Conservation (phyloP, 2,113 vertebrate genomes). For the Neotoma lepida region DNA sequence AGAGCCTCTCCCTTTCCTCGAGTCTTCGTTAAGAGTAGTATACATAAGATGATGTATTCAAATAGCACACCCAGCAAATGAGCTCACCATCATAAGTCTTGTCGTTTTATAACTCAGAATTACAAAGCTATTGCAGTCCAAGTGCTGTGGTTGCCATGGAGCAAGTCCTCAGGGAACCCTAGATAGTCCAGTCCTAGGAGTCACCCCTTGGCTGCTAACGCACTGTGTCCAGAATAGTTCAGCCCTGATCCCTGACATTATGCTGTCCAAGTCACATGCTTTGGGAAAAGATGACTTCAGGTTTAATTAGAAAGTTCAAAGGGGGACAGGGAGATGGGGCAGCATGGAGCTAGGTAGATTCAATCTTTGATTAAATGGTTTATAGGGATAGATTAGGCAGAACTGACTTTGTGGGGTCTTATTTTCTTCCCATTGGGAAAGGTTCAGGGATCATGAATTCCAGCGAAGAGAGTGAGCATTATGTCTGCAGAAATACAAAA, state of each 20-base stretch:
- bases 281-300: conserved; percentile 59
- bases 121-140: neutral
- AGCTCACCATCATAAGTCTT: neutral
- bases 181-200: conserved; percentile 32
- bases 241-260: conserved; percentile 67
- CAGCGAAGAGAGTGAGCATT: conserved; percentile 37
- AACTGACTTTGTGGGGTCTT: neutral
- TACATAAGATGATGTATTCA: conserved; percentile 32
- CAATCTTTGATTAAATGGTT: neutral
- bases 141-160: conserved; percentile 37
- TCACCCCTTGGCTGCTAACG: conserved; percentile 56
- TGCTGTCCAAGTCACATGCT: conserved; percentile 64
- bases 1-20: neutral
- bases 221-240: conserved; percentile 69
- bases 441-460: neutral
- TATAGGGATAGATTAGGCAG: neutral
- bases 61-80: conserved; percentile 42
- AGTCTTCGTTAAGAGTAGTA: conserved; percentile 11
- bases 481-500: conserved; percentile 46
- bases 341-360: neutral
- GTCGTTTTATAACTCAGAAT: conserved; percentile 48
- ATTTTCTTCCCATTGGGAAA: neutral
- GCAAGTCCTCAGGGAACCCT: conserved; percentile 61
- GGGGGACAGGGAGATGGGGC: conserved; percentile 49
- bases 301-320: conserved; percentile 64